phyloP scores from a whole-genome alignment of 2,113 vertebrate genomes.

The Cephalopterus ornatus region DNA sequence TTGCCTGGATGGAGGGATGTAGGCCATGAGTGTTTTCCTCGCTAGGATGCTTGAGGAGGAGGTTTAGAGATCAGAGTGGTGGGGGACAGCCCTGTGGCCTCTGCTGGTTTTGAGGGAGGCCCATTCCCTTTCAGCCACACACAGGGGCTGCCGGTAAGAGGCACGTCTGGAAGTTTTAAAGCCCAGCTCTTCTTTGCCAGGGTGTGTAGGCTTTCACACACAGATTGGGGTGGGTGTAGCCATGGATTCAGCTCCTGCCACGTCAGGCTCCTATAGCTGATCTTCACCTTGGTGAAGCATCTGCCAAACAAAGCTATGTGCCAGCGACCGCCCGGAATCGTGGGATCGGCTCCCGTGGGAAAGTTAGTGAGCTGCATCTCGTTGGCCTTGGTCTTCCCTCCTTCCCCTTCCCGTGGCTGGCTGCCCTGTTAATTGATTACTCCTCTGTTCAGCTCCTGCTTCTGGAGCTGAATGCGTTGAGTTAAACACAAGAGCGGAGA shows the following conservation, averaged over 20 bases:
- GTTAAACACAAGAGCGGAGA: not conserved
- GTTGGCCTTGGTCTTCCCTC: not conserved
- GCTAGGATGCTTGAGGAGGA: not conserved
- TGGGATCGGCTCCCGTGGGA: not conserved
- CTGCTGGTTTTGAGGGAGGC: rapidly evolving
- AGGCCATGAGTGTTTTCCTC: rapidly evolving
- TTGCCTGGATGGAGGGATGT: not conserved
- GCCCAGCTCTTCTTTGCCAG: not conserved
- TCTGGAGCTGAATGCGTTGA: not conserved
- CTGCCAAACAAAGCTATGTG: rapidly evolving
- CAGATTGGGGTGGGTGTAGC: not conserved
- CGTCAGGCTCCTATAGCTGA: not conserved
- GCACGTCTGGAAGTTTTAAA: not conserved
- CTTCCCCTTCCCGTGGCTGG: not conserved
- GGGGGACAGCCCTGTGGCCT: rapidly evolving
- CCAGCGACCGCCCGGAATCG: not conserved
- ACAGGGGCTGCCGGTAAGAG: not conserved
- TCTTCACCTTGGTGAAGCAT: not conserved
- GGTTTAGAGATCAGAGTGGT: too few species aligned
- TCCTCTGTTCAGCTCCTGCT: not conserved
- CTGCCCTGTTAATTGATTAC: conserved; percentile 26
- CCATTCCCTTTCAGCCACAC: not conserved
- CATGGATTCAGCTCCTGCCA: not conserved
- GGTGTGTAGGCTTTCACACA: not conserved
- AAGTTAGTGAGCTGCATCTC: not conserved